phyloP scores from a whole-genome alignment of 1,140 invertebrate species.

The Caenorhabditis brenneri region DNA sequence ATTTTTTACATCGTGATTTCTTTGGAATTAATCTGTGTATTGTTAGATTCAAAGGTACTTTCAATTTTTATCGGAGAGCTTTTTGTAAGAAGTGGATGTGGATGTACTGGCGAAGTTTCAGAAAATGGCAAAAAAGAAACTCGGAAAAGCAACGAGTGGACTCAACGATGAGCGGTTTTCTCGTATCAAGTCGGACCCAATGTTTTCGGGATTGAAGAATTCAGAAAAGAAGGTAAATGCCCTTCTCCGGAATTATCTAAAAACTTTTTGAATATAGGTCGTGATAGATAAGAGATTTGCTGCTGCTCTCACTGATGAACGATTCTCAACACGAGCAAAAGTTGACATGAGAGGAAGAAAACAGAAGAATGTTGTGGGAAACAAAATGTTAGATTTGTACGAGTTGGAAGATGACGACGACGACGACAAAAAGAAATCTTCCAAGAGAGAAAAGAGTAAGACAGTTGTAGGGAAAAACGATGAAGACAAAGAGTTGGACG shows the following conservation, averaged over 20 bases:
- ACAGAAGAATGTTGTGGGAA: conserved; percentile 77
- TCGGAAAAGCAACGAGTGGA: conserved; percentile 25
- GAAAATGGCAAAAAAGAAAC: conserved; percentile 72
- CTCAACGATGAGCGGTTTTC: conserved; percentile 81
- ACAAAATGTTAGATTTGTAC: conserved; percentile 88
- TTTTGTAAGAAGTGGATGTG: too few relatives aligned
- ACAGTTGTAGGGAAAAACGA: conserved; percentile 82
- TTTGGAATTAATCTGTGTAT: neutral
- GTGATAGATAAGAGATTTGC: conserved; percentile 89
- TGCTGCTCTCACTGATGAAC: conserved; percentile 84
- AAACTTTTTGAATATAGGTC: conserved; percentile 4
- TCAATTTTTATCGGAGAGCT: neutral
- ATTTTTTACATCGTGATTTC: neutral
- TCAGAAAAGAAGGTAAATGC: conserved; percentile 79
- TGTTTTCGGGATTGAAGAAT: conserved; percentile 84
- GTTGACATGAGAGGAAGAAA: conserved; percentile 89
- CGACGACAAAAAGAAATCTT: conserved; percentile 52
- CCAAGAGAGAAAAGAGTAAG: conserved; percentile 66
- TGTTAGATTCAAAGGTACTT: neutral
- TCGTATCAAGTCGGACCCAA: conserved; percentile 85
- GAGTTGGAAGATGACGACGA: conserved; percentile 68
- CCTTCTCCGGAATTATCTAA: too few relatives aligned
- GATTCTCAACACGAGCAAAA: conserved; percentile 85
- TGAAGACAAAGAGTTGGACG: conserved; percentile 82
- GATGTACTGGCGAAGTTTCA: too few relatives aligned